These are phyloP conservation scores for Machaerirhynchus nigripectus DNA, from an alignment of 2,113 vertebrate species.

Conservation along the genomic window DNA sequence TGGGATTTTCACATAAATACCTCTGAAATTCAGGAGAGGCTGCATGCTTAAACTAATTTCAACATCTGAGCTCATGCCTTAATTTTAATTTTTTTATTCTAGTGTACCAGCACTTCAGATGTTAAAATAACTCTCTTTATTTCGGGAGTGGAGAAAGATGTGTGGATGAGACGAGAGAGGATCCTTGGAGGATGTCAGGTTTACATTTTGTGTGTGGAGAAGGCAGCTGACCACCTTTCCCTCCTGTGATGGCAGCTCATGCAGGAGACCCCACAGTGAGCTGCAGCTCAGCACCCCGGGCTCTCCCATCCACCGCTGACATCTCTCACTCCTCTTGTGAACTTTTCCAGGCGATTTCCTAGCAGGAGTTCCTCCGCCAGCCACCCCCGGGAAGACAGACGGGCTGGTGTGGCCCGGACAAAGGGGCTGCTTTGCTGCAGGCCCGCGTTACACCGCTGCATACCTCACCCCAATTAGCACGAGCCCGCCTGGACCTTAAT, in stretches of 20 bases:
- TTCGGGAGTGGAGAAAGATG: neutral
- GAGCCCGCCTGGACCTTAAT: constrained; percentile 66
- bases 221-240: neutral
- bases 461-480: constrained; percentile 72
- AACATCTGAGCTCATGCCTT: neutral
- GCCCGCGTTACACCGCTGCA: constrained; percentile 50
- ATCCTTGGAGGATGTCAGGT: neutral
- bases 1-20: neutral
- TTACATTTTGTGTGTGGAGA: fast-evolving
- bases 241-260: neutral
- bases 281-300: neutral
- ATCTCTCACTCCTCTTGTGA: neutral
- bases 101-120: neutral
- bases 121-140: fast-evolving
- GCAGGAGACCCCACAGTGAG: neutral
- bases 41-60: neutral
- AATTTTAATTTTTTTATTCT: neutral
- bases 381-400: neutral
- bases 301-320: fast-evolving
- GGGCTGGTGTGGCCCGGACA: constrained; percentile 49
- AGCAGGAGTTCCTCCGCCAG: neutral
- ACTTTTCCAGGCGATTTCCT: neutral
- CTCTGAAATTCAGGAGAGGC: neutral
- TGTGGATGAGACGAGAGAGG: fast-evolving
- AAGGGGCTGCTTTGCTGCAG: constrained; percentile 65